phyloP scores from a whole-genome alignment of 2,113 vertebrate species.

The Gnathonemus echidnorhynchus region DNA sequence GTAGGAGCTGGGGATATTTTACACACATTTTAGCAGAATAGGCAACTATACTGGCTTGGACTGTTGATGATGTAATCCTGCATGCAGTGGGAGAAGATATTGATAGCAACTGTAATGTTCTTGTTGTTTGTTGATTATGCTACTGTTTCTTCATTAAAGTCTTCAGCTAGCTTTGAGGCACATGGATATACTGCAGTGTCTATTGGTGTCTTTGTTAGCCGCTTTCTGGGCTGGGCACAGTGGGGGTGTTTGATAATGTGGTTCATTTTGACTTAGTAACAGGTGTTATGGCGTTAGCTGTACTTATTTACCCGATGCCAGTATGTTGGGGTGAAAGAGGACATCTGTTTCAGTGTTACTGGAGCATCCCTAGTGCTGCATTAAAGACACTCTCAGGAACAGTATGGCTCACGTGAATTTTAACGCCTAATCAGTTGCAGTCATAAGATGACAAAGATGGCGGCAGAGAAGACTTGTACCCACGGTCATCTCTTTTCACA shows the following conservation, averaged over 20 bases:
- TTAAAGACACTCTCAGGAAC: slow-evolving; percentile 25
- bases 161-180: neutral
- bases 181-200: neutral
- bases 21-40: neutral
- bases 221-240: neutral
- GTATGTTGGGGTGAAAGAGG: slow-evolving; percentile 21
- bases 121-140: neutral
- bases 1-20: neutral
- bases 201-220: too few relatives aligned
- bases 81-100: neutral
- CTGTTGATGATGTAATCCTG: neutral
- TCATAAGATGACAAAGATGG: neutral
- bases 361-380: slow-evolving; percentile 21
- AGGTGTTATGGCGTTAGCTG: neutral
- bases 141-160: neutral
- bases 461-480: neutral
- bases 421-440: slow-evolving; percentile 28
- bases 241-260: neutral
- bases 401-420: slow-evolving; percentile 24
- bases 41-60: neutral
- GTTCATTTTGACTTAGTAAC: neutral
- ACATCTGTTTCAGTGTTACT: slow-evolving; percentile 35
- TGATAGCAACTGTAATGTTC: neutral
- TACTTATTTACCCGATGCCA: slow-evolving; percentile 16
- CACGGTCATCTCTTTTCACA: slow-evolving; percentile 7